These are phyloP conservation scores for Rhineura floridana DNA, from an alignment of 2,113 vertebrate genomes.

Conservation along the genomic window DNA sequence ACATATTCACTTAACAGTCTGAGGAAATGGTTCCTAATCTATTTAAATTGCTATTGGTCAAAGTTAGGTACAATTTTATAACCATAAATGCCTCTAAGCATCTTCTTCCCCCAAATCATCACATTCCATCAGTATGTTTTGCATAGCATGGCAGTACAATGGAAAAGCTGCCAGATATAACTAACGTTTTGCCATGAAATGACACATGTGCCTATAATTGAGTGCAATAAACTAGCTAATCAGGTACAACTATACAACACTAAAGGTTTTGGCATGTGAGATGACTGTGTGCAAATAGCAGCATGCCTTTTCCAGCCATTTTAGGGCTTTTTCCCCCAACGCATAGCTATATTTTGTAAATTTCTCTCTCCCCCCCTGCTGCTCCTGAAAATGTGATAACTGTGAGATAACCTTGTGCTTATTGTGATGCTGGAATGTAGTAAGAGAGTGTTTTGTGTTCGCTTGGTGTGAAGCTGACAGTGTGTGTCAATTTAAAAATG, in stretches of 20 bases:
- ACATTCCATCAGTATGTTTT: neutral
- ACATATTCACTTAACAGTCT: neutral
- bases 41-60: neutral
- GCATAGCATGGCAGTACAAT: neutral
- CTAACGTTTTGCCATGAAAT: neutral
- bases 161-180: neutral
- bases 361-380: neutral
- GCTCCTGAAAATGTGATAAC: neutral
- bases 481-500: conserved; percentile 52
- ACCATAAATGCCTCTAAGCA: neutral
- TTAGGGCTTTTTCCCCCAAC: conserved; percentile 27
- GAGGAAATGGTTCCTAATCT: neutral
- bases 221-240: neutral
- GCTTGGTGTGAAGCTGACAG: conserved; percentile 11
- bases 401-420: conserved; percentile 13
- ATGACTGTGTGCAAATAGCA: neutral
- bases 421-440: neutral
- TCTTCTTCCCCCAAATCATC: neutral
- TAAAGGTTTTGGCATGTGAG: neutral
- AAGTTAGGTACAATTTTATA: neutral
- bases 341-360: conserved; percentile 37
- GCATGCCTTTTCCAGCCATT: conserved; percentile 29
- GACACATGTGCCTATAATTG: neutral
- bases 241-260: neutral
- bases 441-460: conserved; percentile 1